phyloP scores from a whole-genome alignment of 2,888 invertebrate species.

The Scotopteryx bipunctaria region DNA sequence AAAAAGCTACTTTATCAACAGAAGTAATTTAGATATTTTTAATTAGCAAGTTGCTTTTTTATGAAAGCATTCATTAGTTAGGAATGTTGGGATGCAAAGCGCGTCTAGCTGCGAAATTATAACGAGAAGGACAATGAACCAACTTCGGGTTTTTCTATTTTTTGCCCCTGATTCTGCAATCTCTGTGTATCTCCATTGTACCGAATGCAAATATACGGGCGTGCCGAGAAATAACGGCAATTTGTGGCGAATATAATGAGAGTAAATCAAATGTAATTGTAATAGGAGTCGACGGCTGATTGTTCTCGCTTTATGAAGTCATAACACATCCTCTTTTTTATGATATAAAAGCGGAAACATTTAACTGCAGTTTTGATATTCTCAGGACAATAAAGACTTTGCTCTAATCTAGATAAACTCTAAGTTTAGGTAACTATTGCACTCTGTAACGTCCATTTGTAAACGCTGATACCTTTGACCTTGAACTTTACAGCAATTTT shows the following conservation, averaged over 20 bases:
- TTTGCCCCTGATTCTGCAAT: conserved; percentile 18
- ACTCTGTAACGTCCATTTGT: neutral
- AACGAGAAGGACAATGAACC: conserved; percentile 31
- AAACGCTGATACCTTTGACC: neutral
- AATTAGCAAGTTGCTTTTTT: conserved; percentile 24
- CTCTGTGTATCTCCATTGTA: conserved; percentile 25
- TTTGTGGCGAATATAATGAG: conserved; percentile 48
- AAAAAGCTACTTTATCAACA: conserved; percentile 18
- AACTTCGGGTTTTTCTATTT: conserved; percentile 3
- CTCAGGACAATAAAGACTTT: too few species aligned
- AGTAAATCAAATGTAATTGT: conserved; percentile 51
- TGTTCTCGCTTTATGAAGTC: too few species aligned
- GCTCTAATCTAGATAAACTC: neutral
- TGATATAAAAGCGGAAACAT: too few species aligned
- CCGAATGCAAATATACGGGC: conserved; percentile 36
- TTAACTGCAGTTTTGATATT: too few species aligned
- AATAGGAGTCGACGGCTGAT: conserved; percentile 32
- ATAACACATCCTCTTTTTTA: too few species aligned
- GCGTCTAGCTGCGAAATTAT: conserved; percentile 23
- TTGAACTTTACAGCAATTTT: neutral
- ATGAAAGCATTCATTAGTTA: conserved; percentile 26
- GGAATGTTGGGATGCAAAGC: conserved; percentile 19
- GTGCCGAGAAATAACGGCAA: conserved; percentile 42
- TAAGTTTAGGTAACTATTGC: neutral
- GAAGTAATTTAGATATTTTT: conserved; percentile 13